phyloP scores from a whole-genome alignment of 2,888 invertebrate genomes.

The Drosophila neutralis region DNA sequence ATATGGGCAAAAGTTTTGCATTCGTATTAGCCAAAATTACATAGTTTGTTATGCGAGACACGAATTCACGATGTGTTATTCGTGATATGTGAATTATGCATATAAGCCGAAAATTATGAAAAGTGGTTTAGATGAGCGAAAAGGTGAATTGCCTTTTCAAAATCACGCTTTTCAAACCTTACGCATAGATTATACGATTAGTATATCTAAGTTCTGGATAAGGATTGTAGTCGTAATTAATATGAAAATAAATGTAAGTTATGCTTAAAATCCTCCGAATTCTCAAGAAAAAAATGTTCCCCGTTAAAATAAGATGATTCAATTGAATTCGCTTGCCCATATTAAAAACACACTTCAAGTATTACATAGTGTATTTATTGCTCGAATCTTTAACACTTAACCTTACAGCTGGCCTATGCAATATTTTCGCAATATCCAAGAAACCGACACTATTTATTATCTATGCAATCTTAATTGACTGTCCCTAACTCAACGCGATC shows the following conservation, averaged over 20 bases:
- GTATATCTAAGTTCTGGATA: background rate
- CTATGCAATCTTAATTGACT: slow-evolving; percentile 56
- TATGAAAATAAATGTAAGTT: background rate
- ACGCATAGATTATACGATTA: slow-evolving; percentile 8
- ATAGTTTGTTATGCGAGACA: slow-evolving; percentile 45
- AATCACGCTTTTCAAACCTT: slow-evolving; percentile 11
- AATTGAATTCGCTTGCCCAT: background rate
- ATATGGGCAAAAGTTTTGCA: slow-evolving; percentile 25
- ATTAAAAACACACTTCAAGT: background rate
- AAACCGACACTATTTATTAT: slow-evolving; percentile 28
- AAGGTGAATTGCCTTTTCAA: slow-evolving; percentile 13
- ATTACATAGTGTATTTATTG: background rate
- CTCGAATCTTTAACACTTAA: slow-evolving; percentile 4
- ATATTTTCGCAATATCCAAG: slow-evolving; percentile 11
- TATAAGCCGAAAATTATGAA: slow-evolving; percentile 43
- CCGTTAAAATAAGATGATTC: background rate
- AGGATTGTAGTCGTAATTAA: background rate
- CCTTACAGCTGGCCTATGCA: slow-evolving; percentile 7
- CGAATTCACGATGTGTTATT: slow-evolving; percentile 55
- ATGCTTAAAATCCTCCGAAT: background rate
- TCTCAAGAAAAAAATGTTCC: background rate
- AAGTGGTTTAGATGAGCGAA: slow-evolving; percentile 33
- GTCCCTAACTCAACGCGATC: slow-evolving; percentile 51
- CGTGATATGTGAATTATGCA: slow-evolving; percentile 62
- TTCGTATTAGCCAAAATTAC: slow-evolving; percentile 40